Conservation (phyloP, 2,888 invertebrate species). For the Bursaphelenchus okinawaensis region DNA sequence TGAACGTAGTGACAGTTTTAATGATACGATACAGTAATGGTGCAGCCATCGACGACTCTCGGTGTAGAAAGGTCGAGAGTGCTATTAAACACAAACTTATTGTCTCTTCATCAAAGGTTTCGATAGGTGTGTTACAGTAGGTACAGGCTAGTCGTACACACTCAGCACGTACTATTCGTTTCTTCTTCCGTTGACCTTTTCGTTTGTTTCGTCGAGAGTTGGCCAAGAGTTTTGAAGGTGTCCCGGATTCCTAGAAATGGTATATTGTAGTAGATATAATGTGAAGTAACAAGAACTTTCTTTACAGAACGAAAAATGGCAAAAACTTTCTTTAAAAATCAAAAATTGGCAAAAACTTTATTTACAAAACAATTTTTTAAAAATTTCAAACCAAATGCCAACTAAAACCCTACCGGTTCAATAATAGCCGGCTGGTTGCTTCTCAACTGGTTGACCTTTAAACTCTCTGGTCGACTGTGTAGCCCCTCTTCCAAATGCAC, state of each 20-base stretch:
- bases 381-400: not conserved
- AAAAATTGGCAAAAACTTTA: too few relatives aligned
- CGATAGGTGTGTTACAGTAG: slow-evolving; percentile 79
- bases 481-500: slow-evolving; percentile 6
- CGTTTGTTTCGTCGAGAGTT: slow-evolving; percentile 16
- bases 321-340: too few relatives aligned
- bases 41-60: slow-evolving; percentile 87
- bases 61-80: slow-evolving; percentile 87
- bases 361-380: not conserved
- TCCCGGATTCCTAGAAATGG: not conserved
- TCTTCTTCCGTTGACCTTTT: slow-evolving; percentile 17
- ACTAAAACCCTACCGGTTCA: slow-evolving; percentile 15
- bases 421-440: slow-evolving; percentile 24
- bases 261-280: not conserved
- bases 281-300: too few relatives aligned
- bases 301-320: not conserved
- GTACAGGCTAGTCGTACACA: slow-evolving; percentile 65
- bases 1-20: slow-evolving; percentile 74
- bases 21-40: slow-evolving; percentile 84
- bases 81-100: slow-evolving; percentile 75
- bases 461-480: slow-evolving; percentile 39
- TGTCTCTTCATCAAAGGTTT: slow-evolving; percentile 94
- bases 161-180: slow-evolving; percentile 15
- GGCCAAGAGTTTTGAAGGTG: not conserved
- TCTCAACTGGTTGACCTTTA: slow-evolving; percentile 30